Evolutionary conservation across 2,888 invertebrate genomes (phyloP).

Genomic region (Acanthosepion pharaonis): DNA sequence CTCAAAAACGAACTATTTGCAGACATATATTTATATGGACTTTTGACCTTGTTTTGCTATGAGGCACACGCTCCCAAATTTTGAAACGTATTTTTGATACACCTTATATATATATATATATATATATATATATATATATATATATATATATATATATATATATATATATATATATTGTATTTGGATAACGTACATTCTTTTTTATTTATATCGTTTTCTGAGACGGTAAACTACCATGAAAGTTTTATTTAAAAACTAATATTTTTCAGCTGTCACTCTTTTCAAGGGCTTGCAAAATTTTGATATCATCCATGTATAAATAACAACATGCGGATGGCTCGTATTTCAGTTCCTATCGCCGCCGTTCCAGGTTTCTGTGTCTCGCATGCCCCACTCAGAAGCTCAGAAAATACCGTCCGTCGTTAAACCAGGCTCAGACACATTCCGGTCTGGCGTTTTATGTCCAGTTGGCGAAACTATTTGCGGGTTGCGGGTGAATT

Average conservation of each 20-base stretch:
- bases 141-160: no score
- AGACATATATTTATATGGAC: background rate
- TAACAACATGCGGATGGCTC: background rate
- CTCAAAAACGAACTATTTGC: no score
- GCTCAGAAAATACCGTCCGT: background rate
- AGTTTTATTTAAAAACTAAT: no score
- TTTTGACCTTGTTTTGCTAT: no score
- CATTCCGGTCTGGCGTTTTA: background rate
- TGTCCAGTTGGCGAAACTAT: background rate
- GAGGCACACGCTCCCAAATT: no score
- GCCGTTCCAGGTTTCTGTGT: background rate
- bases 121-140: background rate
- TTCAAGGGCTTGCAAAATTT: background rate
- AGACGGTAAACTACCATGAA: no score
- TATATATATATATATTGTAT: no score
- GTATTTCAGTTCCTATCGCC: background rate
- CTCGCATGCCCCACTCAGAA: background rate
- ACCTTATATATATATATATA: background rate
- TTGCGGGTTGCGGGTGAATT: background rate
- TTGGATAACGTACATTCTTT: no score
- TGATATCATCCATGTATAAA: background rate
- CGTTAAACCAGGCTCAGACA: background rate
- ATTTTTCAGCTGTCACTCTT: no score
- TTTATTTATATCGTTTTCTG: no score
- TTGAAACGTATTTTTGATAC: no score